Evolutionary conservation across 2,797 vertebrate species (phyloP), one percentile per base, ranked within the genome.

Genomic region (Dicrostonyx torquatus): DNA sequence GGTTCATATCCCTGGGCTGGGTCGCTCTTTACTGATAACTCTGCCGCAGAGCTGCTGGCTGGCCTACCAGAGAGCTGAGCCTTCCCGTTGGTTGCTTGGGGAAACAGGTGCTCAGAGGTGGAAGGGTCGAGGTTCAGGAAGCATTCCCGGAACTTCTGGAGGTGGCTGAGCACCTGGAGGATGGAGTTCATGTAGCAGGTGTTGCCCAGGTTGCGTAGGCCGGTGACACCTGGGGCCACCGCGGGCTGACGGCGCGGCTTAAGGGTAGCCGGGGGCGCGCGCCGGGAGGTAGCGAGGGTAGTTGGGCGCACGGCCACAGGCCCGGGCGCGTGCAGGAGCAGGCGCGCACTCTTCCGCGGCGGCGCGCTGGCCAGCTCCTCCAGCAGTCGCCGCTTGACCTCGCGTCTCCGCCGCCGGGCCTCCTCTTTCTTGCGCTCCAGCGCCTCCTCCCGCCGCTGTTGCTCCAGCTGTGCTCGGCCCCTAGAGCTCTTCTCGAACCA

Each of bases 181-280:
- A 99, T 99, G 86, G 99, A 99, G 98, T 99, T 99, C 99, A 99
- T 99, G 95, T 99, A 99, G 96, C 99, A 99, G 0, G 99, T 99
- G 98, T 99, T 99, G 94, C 99, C 99, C 98, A 99, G 98, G 98
- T 99, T 99, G 93, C 99, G 99, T 90, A 99, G 98, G 94, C 99
- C 99, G 0, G 99, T 99, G 92, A 99, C 99, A 6, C 99, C 99
- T 0, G 99, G 99, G 20, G 99, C 99, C 29, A 99, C 98, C 53
- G 98, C 97, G 0, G 98, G 98, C 94, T 99, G 98, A 20, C 99
- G 98, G 58, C 97, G 98, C 97, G 98, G 99, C 31, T 95, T 98
- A 43, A 98, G 89, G 2, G 34, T 7, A 97, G 45, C 97, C 95
- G 73, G 3, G 97, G 53, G 12, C n/a, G 26, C 97, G 93, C 97